These are phyloP conservation scores for Pavo muticus DNA, from an alignment of 2,113 vertebrate species.

Conservation along the genomic window DNA sequence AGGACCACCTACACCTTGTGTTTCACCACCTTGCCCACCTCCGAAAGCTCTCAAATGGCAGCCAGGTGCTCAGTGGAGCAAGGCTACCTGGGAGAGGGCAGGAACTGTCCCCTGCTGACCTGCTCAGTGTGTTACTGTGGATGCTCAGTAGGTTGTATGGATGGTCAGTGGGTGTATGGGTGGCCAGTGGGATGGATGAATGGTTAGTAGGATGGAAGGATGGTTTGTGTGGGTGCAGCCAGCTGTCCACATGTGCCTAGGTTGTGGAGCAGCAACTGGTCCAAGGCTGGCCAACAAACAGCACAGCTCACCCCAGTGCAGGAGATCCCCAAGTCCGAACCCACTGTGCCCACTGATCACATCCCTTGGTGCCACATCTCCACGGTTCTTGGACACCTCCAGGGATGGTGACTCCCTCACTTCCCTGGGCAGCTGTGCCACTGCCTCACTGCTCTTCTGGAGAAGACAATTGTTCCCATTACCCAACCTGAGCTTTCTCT, in stretches of 20 bases:
- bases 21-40: not conserved
- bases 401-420: too few species aligned
- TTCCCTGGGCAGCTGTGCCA: too few species aligned
- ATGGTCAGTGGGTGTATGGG: not conserved
- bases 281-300: not conserved
- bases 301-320: not conserved
- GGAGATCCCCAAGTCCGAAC: not conserved
- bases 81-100: not conserved
- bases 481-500: too few species aligned
- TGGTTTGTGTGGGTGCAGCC: rapidly evolving
- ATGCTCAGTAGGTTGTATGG: not conserved
- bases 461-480: too few species aligned
- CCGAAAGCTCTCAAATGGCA: not conserved
- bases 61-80: rapidly evolving
- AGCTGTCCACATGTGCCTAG: rapidly evolving
- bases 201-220: too few species aligned
- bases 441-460: too few species aligned
- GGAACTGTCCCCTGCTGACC: not conserved
- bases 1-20: not conserved
- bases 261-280: too few species aligned
- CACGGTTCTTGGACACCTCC: too few species aligned
- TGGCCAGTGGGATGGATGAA: too few species aligned
- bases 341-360: too few species aligned
- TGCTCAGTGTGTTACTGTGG: too few species aligned
- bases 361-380: too few species aligned